Conservation (phyloP, 2,888 invertebrate genomes). For the Patella depressa region DNA sequence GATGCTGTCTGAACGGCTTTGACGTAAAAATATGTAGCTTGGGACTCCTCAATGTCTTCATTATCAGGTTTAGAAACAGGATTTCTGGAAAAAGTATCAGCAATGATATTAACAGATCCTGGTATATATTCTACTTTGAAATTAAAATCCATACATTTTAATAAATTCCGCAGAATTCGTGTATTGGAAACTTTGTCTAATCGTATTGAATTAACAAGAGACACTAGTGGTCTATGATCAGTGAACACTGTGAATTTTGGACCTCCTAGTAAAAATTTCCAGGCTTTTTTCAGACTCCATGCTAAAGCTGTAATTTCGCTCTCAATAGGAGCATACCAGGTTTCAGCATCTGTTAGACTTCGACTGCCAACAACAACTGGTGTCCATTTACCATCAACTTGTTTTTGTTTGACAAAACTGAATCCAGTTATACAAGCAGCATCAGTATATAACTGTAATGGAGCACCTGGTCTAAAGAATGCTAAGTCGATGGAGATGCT, state of each 20-base stretch:
- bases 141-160: not conserved
- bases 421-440: not conserved
- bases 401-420: not conserved
- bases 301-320: constrained; percentile 2
- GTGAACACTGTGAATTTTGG: not conserved
- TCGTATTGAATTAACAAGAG: not conserved
- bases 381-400: not conserved
- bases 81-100: not conserved
- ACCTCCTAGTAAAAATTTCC: not conserved
- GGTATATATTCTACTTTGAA: not conserved
- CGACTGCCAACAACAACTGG: not conserved
- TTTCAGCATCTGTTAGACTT: not conserved
- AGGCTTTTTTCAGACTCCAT: not conserved
- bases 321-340: too few relatives aligned
- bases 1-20: not conserved
- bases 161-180: not conserved
- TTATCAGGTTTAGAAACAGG: not conserved
- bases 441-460: not conserved
- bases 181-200: constrained; percentile 1
- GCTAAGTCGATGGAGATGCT: not conserved
- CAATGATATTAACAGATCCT: not conserved
- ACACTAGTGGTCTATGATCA: not conserved
- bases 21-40: not conserved
- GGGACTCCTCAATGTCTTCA: not conserved
- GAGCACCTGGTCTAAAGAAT: not conserved